Conservation (phyloP, 2,797 vertebrate species). For the Eutrigla gurnardus region DNA sequence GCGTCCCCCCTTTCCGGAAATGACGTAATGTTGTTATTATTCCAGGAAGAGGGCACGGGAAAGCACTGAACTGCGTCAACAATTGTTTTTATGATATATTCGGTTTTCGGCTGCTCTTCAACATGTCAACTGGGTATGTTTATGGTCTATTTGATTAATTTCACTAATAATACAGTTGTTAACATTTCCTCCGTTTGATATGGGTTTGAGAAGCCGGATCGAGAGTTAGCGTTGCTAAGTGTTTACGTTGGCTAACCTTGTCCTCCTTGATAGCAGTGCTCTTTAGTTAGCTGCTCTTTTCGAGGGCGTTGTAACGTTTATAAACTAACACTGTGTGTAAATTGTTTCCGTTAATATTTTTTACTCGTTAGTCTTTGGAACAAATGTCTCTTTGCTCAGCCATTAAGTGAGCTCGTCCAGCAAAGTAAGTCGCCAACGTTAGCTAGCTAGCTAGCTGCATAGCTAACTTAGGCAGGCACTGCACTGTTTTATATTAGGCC, state of each 20-base stretch:
- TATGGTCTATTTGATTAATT: slow-evolving; percentile 9
- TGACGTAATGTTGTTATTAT: slow-evolving; percentile 82
- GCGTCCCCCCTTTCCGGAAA: slow-evolving; percentile 57
- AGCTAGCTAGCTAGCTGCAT: slow-evolving; percentile 42
- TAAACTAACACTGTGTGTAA: background rate
- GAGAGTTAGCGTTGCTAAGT: slow-evolving; percentile 37
- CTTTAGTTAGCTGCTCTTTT: slow-evolving; percentile 19
- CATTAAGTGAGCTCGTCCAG: background rate
- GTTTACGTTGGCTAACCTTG: slow-evolving; percentile 75
- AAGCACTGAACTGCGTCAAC: slow-evolving; percentile 88
- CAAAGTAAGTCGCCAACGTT: slow-evolving; percentile 32
- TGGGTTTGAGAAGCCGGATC: slow-evolving; percentile 8
- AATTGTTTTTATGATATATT: slow-evolving; percentile 64
- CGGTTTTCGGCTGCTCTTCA: slow-evolving; percentile 56
- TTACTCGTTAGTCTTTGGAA: rapidly evolving
- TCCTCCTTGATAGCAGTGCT: slow-evolving; percentile 49
- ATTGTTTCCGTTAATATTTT: background rate
- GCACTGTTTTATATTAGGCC: slow-evolving; percentile 57
- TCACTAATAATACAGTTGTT: background rate
- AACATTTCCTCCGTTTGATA: background rate
- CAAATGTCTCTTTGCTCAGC: rapidly evolving
- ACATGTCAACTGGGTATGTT: slow-evolving; percentile 78
- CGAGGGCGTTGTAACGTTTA: background rate
- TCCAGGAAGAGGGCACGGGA: slow-evolving; percentile 82
- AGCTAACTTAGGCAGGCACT: slow-evolving; percentile 51